Conservation (phyloP, 1,140 invertebrate genomes). For the Euwallacea fornicatus region DNA sequence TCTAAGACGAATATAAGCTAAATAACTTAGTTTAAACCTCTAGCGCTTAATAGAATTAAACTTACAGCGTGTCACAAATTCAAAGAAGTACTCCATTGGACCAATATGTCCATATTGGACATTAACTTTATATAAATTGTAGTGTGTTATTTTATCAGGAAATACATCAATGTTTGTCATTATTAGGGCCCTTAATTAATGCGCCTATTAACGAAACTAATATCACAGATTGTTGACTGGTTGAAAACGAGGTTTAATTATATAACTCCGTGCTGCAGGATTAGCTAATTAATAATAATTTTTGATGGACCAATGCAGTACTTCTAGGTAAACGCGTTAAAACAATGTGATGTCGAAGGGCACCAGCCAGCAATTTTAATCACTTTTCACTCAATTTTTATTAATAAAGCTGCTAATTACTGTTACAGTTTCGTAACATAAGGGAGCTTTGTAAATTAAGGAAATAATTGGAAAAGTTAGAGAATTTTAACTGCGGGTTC, state of each 20-base stretch:
- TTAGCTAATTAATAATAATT: background rate
- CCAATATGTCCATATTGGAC: too few relatives aligned
- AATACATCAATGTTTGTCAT: conserved; percentile 8
- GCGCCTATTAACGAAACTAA: background rate
- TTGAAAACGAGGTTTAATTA: conserved; percentile 9
- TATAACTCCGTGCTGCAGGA: background rate
- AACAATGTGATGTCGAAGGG: conserved; percentile 13
- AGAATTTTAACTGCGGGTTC: too few relatives aligned
- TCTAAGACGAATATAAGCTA: conserved; percentile 37
- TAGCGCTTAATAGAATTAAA: conserved; percentile 20
- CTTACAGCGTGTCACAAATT: conserved; percentile 16
- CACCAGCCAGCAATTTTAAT: conserved; percentile 20
- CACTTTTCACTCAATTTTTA: conserved; percentile 7
- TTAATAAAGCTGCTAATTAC: conserved; percentile 4
- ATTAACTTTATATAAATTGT: background rate
- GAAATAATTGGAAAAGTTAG: too few relatives aligned
- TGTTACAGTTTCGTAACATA: background rate
- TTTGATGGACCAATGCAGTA: background rate
- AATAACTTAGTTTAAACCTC: background rate
- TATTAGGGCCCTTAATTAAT: conserved; percentile 8
- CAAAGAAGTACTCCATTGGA: too few relatives aligned
- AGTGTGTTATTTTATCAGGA: background rate
- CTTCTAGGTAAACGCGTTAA: background rate
- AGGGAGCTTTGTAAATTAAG: too few relatives aligned
- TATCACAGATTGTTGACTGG: conserved; percentile 1